Percentiles rank a stretch among this genome's conserved stretches.
Conservation (phyloP, 2,113 vertebrate genomes). For the Columba livia region DNA sequence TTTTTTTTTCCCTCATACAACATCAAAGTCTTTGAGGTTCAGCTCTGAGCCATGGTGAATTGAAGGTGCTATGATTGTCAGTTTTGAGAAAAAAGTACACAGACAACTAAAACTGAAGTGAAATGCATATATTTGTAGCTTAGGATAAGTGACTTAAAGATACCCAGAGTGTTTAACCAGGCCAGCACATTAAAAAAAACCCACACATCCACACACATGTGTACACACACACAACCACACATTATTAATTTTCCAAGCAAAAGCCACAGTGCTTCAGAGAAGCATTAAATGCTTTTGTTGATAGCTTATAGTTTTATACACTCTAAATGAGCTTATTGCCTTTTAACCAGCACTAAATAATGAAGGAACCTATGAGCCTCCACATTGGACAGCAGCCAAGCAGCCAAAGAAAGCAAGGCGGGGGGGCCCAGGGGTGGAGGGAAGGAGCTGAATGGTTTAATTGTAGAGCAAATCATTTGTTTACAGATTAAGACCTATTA, state of each 20-base stretch:
- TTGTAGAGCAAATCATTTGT: constrained; percentile 81
- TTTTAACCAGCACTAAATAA: constrained; percentile 80
- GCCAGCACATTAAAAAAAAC: background rate
- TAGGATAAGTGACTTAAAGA: constrained; percentile 56
- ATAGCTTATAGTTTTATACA: constrained; percentile 78
- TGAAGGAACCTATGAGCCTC: constrained; percentile 72
- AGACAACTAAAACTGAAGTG: constrained; percentile 52
- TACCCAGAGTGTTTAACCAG: constrained; percentile 30
- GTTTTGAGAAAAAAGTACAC: constrained; percentile 24
- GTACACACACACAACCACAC: background rate
- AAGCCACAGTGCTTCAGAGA: constrained; percentile 62
- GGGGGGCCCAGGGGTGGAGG: no score
- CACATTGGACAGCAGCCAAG: constrained; percentile 74
- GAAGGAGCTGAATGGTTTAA: constrained; percentile 72
- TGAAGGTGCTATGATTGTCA: background rate
- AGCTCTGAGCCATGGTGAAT: constrained; percentile 49
- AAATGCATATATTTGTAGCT: constrained; percentile 54
- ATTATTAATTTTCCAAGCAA: constrained; percentile 61
- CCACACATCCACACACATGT: background rate
- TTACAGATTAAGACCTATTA: constrained; percentile 80
- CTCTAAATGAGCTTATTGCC: constrained; percentile 80
- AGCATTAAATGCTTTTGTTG: constrained; percentile 75
- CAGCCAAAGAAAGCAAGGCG: background rate
- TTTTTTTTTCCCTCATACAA: background rate
- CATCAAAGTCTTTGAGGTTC: constrained; percentile 34